These are phyloP conservation scores for Phalacrocorax pelagicus DNA, from an alignment of 2,113 vertebrate genomes.

Conservation along the genomic window DNA sequence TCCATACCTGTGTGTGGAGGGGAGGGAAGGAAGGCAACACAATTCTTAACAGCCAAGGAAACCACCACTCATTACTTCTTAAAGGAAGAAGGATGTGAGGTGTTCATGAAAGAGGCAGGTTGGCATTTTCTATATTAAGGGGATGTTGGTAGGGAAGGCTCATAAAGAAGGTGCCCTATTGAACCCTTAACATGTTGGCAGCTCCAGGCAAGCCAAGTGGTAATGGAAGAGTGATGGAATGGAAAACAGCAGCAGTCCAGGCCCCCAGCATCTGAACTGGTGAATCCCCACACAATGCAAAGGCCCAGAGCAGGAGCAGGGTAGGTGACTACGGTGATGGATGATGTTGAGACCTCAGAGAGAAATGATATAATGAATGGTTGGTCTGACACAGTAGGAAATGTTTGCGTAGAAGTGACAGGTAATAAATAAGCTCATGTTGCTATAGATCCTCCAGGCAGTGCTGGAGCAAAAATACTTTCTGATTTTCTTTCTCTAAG, in stretches of 20 bases:
- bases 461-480: not conserved
- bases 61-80: not conserved
- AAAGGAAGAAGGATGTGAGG: not conserved
- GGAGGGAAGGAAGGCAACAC: not conserved
- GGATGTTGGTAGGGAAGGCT: not conserved
- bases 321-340: not conserved
- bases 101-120: not conserved
- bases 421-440: constrained; percentile 41
- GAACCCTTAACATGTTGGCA: not conserved
- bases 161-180: not conserved
- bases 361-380: constrained; percentile 15
- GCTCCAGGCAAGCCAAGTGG: not conserved
- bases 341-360: not conserved
- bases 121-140: not conserved
- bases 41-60: not conserved
- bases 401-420: not conserved
- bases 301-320: not conserved
- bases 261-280: fast-evolving
- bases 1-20: fast-evolving
- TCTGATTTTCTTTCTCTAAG: constrained; percentile 8
- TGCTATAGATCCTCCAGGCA: constrained; percentile 24
- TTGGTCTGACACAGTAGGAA: constrained; percentile 7
- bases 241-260: not conserved
- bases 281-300: not conserved
- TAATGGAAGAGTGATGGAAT: not conserved